Evolutionary conservation across 2,888 invertebrate species (phyloP).

Genomic region (Agonopterix alstromeriana): DNA sequence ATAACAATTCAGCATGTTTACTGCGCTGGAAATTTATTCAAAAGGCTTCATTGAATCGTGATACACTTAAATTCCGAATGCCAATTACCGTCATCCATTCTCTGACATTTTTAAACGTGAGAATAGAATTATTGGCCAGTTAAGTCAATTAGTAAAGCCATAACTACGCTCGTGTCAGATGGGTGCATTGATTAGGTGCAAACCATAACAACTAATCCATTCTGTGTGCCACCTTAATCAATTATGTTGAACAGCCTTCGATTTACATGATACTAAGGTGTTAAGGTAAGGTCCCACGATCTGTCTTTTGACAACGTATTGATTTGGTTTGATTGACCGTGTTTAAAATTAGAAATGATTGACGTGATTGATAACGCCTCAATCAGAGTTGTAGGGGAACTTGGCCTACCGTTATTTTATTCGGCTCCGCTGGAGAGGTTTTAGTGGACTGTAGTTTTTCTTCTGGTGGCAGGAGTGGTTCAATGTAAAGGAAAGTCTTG

Average conservation of each 20-base stretch:
- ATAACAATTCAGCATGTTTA: no score
- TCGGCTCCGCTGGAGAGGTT: no score
- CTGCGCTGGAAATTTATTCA: no score
- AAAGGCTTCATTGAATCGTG: no score
- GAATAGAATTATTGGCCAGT: not conserved
- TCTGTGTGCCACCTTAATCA: slow-evolving; percentile 33
- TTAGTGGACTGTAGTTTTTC: no score
- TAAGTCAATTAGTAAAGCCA: slow-evolving; percentile 1
- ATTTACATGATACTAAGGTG: slow-evolving; percentile 13
- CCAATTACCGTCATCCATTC: not conserved
- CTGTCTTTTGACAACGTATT: not conserved
- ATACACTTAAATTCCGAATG: not conserved
- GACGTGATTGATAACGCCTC: no score
- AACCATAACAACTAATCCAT: slow-evolving; percentile 35
- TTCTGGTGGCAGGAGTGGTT: no score
- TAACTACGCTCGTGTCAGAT: not conserved
- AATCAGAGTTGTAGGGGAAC: no score
- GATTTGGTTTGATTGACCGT: not conserved
- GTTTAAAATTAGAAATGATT: no score
- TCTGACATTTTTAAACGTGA: not conserved
- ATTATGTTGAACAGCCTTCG: slow-evolving; percentile 31
- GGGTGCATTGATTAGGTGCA: slow-evolving; percentile 25
- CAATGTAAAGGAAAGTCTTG: no score
- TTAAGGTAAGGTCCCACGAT: slow-evolving; percentile 17
- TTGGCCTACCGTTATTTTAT: no score